A percentile compares a stretch with the other conserved stretches of the same genome.
Conservation (phyloP, 2,797 vertebrate genomes). For the Pygocentrus nattereri region DNA sequence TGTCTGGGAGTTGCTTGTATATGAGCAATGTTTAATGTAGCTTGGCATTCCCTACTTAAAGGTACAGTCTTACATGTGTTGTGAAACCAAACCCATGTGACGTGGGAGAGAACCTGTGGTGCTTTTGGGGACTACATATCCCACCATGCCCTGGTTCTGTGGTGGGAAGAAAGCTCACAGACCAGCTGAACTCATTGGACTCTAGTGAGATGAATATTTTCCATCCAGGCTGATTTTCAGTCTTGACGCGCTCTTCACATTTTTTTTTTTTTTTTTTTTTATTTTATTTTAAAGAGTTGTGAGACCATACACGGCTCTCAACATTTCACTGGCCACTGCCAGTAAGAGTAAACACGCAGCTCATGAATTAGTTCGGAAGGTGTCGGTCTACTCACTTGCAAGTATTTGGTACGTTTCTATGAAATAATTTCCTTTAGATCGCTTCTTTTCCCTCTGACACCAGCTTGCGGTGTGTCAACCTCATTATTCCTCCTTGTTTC, state of each 20-base stretch:
- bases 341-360: conserved; percentile 14
- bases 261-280: not conserved
- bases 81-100: conserved; percentile 80
- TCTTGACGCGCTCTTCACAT: not conserved
- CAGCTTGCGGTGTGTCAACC: conserved; percentile 5
- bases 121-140: conserved; percentile 64
- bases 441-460: not conserved
- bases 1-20: conserved; percentile 85
- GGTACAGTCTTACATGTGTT: conserved; percentile 88
- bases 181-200: conserved; percentile 32
- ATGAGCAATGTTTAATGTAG: conserved; percentile 84
- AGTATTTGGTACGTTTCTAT: conserved; percentile 19
- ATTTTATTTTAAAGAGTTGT: not conserved
- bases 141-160: conserved; percentile 43
- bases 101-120: conserved; percentile 60
- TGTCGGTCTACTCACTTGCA: not conserved
- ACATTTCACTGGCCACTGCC: not conserved
- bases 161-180: conserved; percentile 44
- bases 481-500: conserved; percentile 45
- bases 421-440: not conserved
- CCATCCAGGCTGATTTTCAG: conserved; percentile 22
- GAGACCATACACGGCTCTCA: not conserved
- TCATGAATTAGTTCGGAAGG: not conserved
- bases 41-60: conserved; percentile 86
- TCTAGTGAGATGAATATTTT: conserved; percentile 24